Conservation (phyloP, 2,113 vertebrate species). For the Reinhardtius hippoglossoides region DNA sequence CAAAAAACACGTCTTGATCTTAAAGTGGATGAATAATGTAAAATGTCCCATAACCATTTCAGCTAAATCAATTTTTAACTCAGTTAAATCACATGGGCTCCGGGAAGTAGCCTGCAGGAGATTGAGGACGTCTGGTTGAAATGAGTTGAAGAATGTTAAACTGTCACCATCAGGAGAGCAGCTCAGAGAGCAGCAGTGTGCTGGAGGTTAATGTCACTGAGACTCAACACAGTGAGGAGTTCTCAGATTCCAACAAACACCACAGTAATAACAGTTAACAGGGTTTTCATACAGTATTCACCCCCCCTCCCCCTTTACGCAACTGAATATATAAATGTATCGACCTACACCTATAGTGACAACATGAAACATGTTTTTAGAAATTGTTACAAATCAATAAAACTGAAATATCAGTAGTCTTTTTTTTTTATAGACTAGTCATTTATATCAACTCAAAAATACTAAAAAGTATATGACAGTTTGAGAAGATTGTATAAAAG, state of each 20-base stretch:
- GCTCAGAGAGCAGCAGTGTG: neutral
- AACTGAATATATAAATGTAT: too few species aligned
- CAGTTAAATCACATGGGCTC: conserved; percentile 51
- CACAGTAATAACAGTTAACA: too few species aligned
- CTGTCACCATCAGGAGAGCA: conserved; percentile 23
- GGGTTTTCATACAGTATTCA: too few species aligned
- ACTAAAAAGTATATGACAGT: too few species aligned
- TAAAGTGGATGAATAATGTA: conserved; percentile 73
- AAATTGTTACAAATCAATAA: too few species aligned
- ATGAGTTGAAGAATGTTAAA: conserved; percentile 51
- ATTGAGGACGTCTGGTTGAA: conserved; percentile 21
- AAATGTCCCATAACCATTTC: conserved; percentile 55
- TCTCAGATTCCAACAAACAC: neutral
- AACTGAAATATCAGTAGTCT: too few species aligned
- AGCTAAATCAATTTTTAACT: conserved; percentile 67
- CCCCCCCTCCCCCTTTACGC: too few species aligned
- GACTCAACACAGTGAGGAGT: neutral
- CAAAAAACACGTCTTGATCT: conserved; percentile 63
- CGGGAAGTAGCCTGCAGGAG: conserved; percentile 36
- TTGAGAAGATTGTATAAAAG: too few species aligned
- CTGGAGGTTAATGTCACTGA: conserved; percentile 9
- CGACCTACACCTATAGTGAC: too few species aligned
- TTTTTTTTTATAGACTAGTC: too few species aligned
- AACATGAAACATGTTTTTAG: too few species aligned
- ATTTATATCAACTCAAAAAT: too few species aligned